Evolutionary conservation across 2,113 vertebrate species (phyloP).

Genomic region (Antechinus stuartii): DNA sequence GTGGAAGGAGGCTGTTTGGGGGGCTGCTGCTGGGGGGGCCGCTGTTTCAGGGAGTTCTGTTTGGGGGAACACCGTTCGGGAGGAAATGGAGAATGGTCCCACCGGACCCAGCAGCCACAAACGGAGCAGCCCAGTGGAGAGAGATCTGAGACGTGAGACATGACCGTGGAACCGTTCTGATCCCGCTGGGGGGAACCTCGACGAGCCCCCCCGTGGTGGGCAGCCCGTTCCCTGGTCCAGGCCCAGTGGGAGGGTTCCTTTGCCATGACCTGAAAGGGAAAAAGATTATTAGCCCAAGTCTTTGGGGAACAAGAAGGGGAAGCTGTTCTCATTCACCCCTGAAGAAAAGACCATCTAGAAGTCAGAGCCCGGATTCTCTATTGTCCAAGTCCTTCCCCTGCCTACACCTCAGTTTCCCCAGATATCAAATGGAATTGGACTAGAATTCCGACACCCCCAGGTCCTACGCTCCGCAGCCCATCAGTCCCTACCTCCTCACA

Average conservation of each 20-base stretch:
- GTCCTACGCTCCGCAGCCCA: background rate
- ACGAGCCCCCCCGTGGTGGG: conserved; percentile 75
- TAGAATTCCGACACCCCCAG: background rate
- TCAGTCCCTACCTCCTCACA: conserved; percentile 79
- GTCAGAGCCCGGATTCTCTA: background rate
- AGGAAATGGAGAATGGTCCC: background rate
- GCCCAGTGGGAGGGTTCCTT: conserved; percentile 77
- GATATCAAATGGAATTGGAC: background rate
- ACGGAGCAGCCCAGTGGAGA: conserved; percentile 62
- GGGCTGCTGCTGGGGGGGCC: background rate
- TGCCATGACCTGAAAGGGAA: conserved; percentile 74
- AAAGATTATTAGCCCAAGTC: background rate
- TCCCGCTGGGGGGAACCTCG: conserved; percentile 51
- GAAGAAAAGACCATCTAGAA: background rate
- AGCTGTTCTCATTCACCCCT: background rate
- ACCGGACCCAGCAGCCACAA: conserved; percentile 35
- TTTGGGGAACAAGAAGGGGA: background rate
- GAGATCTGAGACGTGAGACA: conserved; percentile 53
- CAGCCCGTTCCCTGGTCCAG: conserved; percentile 72
- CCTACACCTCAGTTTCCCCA: background rate
- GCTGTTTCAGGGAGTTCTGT: background rate
- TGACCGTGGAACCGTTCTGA: background rate
- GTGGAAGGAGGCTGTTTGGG: background rate
- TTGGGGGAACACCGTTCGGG: background rate
- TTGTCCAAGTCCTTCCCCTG: background rate